Conservation (phyloP, 1,140 invertebrate genomes). For the Megalopta genalis region DNA sequence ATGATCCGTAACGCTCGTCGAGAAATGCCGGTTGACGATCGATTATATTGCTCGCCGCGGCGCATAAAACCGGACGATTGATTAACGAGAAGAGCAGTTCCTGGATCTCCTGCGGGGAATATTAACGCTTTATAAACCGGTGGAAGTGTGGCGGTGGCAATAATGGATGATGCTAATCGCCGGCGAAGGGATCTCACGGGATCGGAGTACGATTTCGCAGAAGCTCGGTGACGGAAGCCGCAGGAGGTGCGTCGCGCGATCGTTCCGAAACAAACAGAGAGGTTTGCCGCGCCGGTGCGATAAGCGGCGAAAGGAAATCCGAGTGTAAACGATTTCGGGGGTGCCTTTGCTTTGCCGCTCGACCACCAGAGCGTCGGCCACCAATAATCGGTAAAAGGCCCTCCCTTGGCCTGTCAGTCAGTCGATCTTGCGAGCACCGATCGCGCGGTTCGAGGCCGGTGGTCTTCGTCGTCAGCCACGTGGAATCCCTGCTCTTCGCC, state of each 20-base stretch:
- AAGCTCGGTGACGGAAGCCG: too few relatives aligned
- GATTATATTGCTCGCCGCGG: not conserved
- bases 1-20: not conserved
- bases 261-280: too few relatives aligned
- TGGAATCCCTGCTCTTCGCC: too few relatives aligned
- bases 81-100: not conserved
- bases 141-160: not conserved
- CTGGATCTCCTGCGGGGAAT: not conserved
- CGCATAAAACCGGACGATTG: not conserved
- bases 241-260: too few relatives aligned
- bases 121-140: not conserved
- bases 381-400: constrained; percentile 1
- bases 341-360: constrained; percentile 7
- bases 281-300: too few relatives aligned
- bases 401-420: not conserved
- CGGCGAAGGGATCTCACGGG: too few relatives aligned
- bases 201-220: too few relatives aligned
- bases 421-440: constrained; percentile 17
- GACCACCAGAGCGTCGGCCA: constrained; percentile 15
- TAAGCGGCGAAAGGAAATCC: constrained; percentile 39
- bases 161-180: too few relatives aligned
- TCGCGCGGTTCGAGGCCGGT: not conserved
- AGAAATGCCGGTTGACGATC: not conserved
- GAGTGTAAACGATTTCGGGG: constrained; percentile 5
- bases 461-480: not conserved